These are phyloP conservation scores for Leucophenga maculata DNA, from an alignment of 2,888 invertebrate species.

Conservation along the genomic window DNA sequence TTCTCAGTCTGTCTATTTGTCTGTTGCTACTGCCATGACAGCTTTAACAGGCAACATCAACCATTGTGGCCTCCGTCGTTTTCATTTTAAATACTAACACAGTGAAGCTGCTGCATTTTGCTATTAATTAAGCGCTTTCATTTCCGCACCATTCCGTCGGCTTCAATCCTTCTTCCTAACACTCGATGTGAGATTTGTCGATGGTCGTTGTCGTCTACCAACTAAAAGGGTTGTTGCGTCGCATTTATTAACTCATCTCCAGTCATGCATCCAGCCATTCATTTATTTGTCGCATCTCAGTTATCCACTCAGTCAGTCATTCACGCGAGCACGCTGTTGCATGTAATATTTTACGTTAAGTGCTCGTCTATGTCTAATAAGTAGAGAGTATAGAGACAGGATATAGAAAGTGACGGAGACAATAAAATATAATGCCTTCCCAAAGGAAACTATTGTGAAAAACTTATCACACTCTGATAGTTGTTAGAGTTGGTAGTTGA, in stretches of 20 bases:
- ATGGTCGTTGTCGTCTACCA: background rate
- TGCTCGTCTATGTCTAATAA: conserved; percentile 17
- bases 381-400: background rate
- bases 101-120: conserved; percentile 20
- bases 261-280: background rate
- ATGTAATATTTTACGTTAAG: conserved; percentile 27
- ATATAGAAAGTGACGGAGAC: background rate
- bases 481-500: too few species aligned
- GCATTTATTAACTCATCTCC: background rate
- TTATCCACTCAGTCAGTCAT: conserved; percentile 21
- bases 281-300: background rate
- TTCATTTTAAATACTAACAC: background rate
- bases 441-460: too few species aligned
- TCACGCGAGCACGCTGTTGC: conserved; percentile 15
- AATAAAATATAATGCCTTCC: too few species aligned
- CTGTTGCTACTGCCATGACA: conserved; percentile 25
- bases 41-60: conserved; percentile 7
- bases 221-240: conserved; percentile 19
- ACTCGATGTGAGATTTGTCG: conserved; percentile 7
- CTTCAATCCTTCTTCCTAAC: background rate
- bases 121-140: conserved; percentile 38
- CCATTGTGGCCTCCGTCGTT: background rate
- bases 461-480: too few species aligned
- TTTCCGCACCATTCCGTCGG: background rate
- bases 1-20: background rate